Conservation (phyloP, 2,797 vertebrate species). For the Sebastolobus alascanus region DNA sequence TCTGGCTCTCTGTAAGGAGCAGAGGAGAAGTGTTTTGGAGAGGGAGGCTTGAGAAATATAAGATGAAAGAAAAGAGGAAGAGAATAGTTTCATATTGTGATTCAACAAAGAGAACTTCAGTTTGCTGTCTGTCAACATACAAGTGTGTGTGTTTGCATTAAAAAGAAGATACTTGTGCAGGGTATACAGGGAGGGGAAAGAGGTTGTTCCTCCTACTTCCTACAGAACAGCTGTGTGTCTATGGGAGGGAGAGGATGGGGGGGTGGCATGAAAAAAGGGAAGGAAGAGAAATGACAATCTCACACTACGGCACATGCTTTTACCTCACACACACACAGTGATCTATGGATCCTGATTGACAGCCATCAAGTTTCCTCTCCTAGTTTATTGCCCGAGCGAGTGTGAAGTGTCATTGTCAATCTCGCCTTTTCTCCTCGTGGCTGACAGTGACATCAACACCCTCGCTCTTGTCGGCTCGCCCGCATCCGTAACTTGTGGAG, state of each 20-base stretch:
- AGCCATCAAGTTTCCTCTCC: conserved; percentile 18
- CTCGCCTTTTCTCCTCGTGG: conserved; percentile 41
- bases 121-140: conserved; percentile 3
- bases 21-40: conserved; percentile 8
- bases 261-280: conserved; percentile 64
- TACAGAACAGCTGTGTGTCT: conserved; percentile 57
- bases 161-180: conserved; percentile 44
- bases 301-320: conserved; percentile 46
- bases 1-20: neutral
- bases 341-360: conserved; percentile 45
- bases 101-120: conserved; percentile 45
- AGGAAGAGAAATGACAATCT: conserved; percentile 61
- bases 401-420: conserved; percentile 58
- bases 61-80: conserved; percentile 66
- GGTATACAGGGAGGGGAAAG: conserved; percentile 40
- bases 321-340: conserved; percentile 11
- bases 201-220: conserved; percentile 61
- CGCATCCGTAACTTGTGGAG: conserved; percentile 49
- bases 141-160: conserved; percentile 30
- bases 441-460: conserved; percentile 54
- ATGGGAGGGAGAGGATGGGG: conserved; percentile 22
- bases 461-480: conserved; percentile 40
- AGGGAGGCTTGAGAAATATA: conserved; percentile 34
- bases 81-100: conserved; percentile 36
- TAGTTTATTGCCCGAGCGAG: conserved; percentile 33